Conservation (phyloP, 2,888 invertebrate genomes). For the Myopa tessellatipennis region DNA sequence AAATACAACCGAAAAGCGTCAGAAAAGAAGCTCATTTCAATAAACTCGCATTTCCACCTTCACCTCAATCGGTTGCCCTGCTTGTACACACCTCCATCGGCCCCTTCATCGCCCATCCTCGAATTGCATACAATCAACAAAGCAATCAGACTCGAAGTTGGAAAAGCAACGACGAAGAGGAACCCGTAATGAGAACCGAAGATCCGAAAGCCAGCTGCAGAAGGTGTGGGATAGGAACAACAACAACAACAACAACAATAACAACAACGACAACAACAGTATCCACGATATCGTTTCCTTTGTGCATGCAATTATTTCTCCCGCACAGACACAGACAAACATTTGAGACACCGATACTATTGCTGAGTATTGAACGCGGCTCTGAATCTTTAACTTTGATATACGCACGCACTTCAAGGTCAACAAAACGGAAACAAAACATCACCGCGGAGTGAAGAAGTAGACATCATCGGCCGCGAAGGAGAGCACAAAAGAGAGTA, state of each 20-base stretch:
- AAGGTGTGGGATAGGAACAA: not conserved
- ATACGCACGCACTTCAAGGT: slow-evolving; percentile 27
- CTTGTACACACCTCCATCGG: too few relatives aligned
- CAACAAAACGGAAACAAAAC: slow-evolving; percentile 4
- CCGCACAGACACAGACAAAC: slow-evolving; percentile 33
- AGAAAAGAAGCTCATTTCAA: not conserved
- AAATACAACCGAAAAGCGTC: not conserved
- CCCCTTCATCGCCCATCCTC: too few relatives aligned
- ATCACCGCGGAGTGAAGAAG: not conserved
- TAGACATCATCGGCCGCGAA: not conserved
- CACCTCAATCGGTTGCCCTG: not conserved
- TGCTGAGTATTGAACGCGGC: not conserved
- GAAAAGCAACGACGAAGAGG: not conserved
- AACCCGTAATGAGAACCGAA: not conserved
- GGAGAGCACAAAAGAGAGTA: not conserved
- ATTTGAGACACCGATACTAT: not conserved
- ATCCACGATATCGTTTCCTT: not conserved
- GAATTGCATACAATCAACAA: too few relatives aligned
- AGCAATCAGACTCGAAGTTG: too few relatives aligned
- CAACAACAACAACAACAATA: slow-evolving; percentile 2
- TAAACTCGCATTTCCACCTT: not conserved
- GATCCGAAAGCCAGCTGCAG: too few relatives aligned
- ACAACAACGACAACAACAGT: not conserved
- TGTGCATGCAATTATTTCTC: slow-evolving; percentile 35
- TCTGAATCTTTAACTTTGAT: slow-evolving; percentile 3